These are phyloP conservation scores for Samia ricini DNA, from an alignment of 1,140 invertebrate species.

Conservation along the genomic window DNA sequence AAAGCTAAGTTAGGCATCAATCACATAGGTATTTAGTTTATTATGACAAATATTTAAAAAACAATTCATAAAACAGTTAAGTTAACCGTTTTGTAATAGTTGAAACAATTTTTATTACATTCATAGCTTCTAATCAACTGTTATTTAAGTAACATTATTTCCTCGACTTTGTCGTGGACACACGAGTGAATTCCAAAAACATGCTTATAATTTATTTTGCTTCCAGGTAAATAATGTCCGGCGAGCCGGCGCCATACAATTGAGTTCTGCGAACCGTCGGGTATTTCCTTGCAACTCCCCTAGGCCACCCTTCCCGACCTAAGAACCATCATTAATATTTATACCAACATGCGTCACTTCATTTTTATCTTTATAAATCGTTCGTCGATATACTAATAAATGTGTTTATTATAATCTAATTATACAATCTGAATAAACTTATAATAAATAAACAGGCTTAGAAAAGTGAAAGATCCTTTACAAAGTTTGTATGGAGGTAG, in stretches of 20 bases:
- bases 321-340: slow-evolving; percentile 56
- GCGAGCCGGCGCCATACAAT: slow-evolving; percentile 49
- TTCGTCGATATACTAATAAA: slow-evolving; percentile 2
- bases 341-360: slow-evolving; percentile 30
- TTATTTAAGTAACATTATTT: background rate
- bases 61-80: background rate
- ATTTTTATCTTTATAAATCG: background rate
- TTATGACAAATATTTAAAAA: background rate
- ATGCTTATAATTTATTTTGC: slow-evolving; percentile 50
- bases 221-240: slow-evolving; percentile 52
- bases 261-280: slow-evolving; percentile 56
- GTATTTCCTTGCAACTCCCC: slow-evolving; percentile 54
- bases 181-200: slow-evolving; percentile 34
- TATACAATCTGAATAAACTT: background rate
- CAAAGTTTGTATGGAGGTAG: no score
- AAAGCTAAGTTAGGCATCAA: background rate
- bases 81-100: background rate
- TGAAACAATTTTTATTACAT: background rate
- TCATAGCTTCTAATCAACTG: background rate
- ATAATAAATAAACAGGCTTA: background rate
- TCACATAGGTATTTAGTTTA: background rate
- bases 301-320: slow-evolving; percentile 32
- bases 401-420: background rate
- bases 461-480: no score
- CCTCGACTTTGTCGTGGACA: slow-evolving; percentile 8